Percentiles rank a stretch among this genome's conserved stretches.
Conservation (phyloP, 92 coral and sea anemone genomes). For the Micromussa lordhowensis region DNA sequence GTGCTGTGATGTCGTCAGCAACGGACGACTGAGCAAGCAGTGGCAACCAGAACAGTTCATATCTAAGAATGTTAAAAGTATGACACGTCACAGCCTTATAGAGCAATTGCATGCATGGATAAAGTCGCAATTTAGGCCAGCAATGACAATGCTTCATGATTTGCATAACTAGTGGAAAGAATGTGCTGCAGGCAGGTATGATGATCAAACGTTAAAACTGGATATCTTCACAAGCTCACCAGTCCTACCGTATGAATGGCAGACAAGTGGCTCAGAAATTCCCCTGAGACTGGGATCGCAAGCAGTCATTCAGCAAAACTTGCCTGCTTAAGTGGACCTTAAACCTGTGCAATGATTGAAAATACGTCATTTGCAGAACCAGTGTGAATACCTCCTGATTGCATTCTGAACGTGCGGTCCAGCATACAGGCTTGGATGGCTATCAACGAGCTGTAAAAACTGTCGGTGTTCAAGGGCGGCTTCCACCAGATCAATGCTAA, state of each 20-base stretch:
- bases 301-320: too few relatives aligned
- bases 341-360: too few relatives aligned
- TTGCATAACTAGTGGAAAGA: too few relatives aligned
- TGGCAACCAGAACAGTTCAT: constrained; percentile 63
- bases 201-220: too few relatives aligned
- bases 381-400: constrained; percentile 31
- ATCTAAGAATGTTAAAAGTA: constrained; percentile 7
- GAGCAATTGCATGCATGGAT: constrained; percentile 27
- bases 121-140: constrained; percentile 3
- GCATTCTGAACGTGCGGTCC: constrained; percentile 53
- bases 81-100: neutral
- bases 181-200: too few relatives aligned
- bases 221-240: too few relatives aligned
- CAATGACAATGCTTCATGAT: too few relatives aligned
- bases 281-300: too few relatives aligned
- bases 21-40: constrained; percentile 24
- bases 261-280: too few relatives aligned
- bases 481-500: constrained; percentile 51
- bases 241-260: too few relatives aligned
- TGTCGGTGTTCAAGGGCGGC: constrained; percentile 53
- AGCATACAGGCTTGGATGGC: constrained; percentile 35
- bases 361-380: too few relatives aligned
- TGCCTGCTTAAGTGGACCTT: too few relatives aligned
- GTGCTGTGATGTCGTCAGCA: constrained; percentile 20
- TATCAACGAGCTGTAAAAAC: constrained; percentile 47